Evolutionary conservation across 2,113 vertebrate species (phyloP).

Genomic region (Arenaria interpres): DNA sequence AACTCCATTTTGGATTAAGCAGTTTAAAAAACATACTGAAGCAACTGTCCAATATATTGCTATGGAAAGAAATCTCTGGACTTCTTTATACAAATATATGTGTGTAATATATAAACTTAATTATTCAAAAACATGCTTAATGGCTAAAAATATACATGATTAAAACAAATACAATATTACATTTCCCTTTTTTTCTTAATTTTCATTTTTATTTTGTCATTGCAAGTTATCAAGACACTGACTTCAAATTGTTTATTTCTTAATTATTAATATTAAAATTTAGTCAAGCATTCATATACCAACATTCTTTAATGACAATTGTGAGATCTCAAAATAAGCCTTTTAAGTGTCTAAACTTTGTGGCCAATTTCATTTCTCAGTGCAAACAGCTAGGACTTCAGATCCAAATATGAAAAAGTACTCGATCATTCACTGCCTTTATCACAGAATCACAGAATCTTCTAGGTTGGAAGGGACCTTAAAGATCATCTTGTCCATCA

Average conservation of each 20-base stretch:
- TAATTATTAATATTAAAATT: not conserved
- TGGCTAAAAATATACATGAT: not conserved
- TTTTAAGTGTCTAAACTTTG: not conserved
- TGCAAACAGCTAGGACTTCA: not conserved
- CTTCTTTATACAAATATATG: not conserved
- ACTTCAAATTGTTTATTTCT: not conserved
- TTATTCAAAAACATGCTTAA: not conserved
- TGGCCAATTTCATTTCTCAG: not conserved
- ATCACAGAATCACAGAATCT: too few relatives aligned
- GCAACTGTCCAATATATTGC: not conserved
- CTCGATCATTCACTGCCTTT: not conserved
- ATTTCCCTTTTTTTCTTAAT: not conserved
- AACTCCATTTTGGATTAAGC: not conserved
- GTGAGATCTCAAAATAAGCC: not conserved
- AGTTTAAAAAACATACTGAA: not conserved
- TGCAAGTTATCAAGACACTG: not conserved
- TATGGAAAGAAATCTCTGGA: not conserved
- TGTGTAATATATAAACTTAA: not conserved
- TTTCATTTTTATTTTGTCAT: not conserved
- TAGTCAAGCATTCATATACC: not conserved
- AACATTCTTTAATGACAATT: not conserved
- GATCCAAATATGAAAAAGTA: not conserved
- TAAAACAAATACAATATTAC: not conserved
- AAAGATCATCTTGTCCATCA: too few relatives aligned
- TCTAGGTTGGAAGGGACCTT: too few relatives aligned